A percentile compares a stretch with the other conserved stretches of the same genome.
phyloP scores from a whole-genome alignment of 2,797 vertebrate species.

The Nothura maculosa region DNA sequence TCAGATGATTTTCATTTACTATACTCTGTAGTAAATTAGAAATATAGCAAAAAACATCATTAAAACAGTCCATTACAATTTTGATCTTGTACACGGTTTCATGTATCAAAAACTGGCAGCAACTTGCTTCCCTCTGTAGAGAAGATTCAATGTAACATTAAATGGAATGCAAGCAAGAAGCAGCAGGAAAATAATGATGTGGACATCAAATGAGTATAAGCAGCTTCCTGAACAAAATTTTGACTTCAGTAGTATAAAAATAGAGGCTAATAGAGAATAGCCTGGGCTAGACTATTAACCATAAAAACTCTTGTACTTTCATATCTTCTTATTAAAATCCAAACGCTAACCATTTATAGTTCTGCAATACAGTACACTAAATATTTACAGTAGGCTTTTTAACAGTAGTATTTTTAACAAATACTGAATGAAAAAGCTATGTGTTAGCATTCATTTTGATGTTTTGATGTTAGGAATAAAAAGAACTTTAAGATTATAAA shows the following conservation, averaged over 20 bases:
- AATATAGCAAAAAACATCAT: neutral
- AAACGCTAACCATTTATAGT: neutral
- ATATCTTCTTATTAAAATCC: neutral
- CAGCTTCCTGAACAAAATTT: neutral
- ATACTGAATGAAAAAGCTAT: neutral
- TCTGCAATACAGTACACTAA: neutral
- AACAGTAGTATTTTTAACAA: neutral
- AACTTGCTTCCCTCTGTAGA: neutral
- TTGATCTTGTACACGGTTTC: neutral
- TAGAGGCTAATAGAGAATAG: neutral
- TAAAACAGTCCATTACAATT: neutral
- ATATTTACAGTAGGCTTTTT: neutral
- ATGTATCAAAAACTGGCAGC: neutral
- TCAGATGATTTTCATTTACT: neutral
- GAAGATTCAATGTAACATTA: neutral
- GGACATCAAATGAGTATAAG: neutral
- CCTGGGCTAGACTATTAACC: neutral
- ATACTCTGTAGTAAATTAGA: neutral
- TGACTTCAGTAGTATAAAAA: neutral
- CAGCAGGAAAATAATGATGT: neutral
- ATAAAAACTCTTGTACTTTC: neutral
- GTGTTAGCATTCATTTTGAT: neutral
- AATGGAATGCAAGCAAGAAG: neutral
- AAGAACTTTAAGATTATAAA: neutral
- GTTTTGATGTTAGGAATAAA: neutral